Base-by-base conservation (phyloP, 2,113 vertebrate species). In the Podiceps cristatus region DNA sequence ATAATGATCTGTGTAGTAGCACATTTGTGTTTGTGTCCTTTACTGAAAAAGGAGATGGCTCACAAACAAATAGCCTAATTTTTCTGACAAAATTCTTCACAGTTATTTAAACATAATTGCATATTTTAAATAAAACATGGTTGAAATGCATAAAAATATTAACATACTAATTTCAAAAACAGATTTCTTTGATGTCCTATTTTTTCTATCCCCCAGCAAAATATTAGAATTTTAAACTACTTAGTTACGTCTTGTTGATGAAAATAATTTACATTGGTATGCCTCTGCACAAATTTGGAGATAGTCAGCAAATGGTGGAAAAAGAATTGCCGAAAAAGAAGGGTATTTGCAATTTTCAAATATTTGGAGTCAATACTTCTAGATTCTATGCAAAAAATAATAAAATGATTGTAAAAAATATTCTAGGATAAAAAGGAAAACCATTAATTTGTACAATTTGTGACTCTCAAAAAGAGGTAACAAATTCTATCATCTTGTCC, bases 141-240 rank as follows among this genome's bases (percentile, higher is more conserved):
- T 13, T 71, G 28, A 76, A 78, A 24, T 59, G 15, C 63, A 64
- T 69, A 71, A 90, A 68, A 86, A 83, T 29, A 75, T 78, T 88
- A 90, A 88, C 28, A 76, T 79, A 66, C 33, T 86, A 16, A 80
- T 73, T 71, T 77, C 45, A 63, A 80, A 94, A 86, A 35, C 13
- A 83, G 53, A 90, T 47, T 93, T 90, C 82, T 96, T 92, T 94
- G 55, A 86, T 90, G 85, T 29, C 42, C 35, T 80, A 31, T 50
- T 86, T 90, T 33, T 73, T 74, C 63, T 58, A 73, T 66, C 88
- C 63, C 50, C 44, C 90, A n/a, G 92, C 59, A 90, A 92, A 73
- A 63, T 2, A 90, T 20, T 18, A 75, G 35, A 56, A 93, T 71
- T 96, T 76, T 56, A 74, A 97, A 91, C 37, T 49, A 73, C 35